Conservation (phyloP, 92 coral and sea anemone genomes). For the Porites cylindrica region DNA sequence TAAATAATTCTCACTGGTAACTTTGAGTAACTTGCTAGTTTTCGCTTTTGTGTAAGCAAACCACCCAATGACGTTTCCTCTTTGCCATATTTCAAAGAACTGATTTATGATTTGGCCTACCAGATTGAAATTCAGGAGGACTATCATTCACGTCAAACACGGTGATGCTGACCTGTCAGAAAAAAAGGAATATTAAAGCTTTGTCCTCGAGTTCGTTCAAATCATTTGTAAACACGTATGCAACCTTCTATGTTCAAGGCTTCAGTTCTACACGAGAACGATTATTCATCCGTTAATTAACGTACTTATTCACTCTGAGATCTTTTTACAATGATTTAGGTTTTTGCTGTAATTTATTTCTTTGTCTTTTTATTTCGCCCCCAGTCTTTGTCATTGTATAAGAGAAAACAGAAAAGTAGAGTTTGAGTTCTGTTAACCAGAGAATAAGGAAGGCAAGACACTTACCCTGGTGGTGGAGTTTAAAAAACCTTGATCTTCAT, state of each 20-base stretch:
- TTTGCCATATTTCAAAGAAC: not conserved
- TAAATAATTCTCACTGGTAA: too few species aligned
- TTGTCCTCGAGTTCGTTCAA: too few species aligned
- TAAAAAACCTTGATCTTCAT: conserved; percentile 75
- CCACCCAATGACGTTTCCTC: not conserved
- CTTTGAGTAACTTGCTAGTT: too few species aligned
- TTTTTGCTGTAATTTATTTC: too few species aligned
- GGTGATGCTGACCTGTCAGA: conserved; percentile 74
- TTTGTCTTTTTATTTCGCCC: not conserved
- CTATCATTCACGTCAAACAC: conserved; percentile 93
- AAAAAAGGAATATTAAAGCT: not conserved
- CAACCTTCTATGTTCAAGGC: too few species aligned
- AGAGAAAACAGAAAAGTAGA: not conserved
- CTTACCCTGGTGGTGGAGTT: conserved; percentile 84
- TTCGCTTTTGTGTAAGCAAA: too few species aligned
- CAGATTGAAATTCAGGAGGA: conserved; percentile 81
- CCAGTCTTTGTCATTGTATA: not conserved
- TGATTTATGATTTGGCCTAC: conserved; percentile 44
- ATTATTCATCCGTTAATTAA: too few species aligned
- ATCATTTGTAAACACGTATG: too few species aligned
- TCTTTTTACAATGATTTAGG: too few species aligned
- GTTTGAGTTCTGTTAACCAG: not conserved
- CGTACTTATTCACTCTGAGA: too few species aligned
- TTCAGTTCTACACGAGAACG: too few species aligned
- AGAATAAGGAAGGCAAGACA: not conserved